A percentile compares a stretch with the other conserved stretches of the same genome.
Evolutionary conservation across 37 sponge, comb jelly and placozoan species (phyloP).

Genomic region (Chondrosia reniformis): DNA sequence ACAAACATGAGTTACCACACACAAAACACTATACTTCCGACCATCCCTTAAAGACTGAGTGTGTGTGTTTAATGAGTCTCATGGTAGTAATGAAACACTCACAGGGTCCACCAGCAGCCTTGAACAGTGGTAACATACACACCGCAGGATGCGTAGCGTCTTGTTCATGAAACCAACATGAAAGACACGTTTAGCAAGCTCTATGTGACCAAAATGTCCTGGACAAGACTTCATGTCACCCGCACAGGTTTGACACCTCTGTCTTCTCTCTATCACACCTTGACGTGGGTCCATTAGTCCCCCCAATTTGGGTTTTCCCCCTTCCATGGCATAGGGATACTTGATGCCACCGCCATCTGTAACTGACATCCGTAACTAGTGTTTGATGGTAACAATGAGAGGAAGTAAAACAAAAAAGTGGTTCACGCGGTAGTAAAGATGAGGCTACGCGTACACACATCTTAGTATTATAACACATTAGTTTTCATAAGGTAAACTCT

Average conservation of each 20-base stretch:
- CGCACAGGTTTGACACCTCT: conserved; percentile 96
- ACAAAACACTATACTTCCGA: not conserved
- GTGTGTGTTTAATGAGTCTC: not conserved
- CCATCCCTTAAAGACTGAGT: not conserved
- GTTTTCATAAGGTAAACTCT: too few species aligned
- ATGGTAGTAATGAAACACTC: conserved; percentile 14
- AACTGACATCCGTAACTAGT: conserved; percentile 95
- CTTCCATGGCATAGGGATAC: conserved; percentile 97
- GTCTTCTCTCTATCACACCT: conserved; percentile 86
- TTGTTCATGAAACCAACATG: conserved; percentile 92
- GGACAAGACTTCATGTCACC: conserved; percentile 97
- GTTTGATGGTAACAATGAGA: too few species aligned
- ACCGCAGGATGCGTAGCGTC: conserved; percentile 84
- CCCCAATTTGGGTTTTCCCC: conserved; percentile 88
- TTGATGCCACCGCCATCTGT: conserved; percentile 89
- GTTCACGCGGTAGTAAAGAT: too few species aligned
- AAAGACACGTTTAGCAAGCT: conserved; percentile 94
- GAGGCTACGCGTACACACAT: too few species aligned
- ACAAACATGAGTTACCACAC: not conserved
- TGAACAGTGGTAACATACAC: conserved; percentile 98
- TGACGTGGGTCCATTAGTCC: conserved; percentile 99
- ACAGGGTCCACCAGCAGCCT: conserved; percentile 88
- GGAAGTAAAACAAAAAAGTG: not conserved
- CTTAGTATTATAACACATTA: too few species aligned
- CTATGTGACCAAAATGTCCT: conserved; percentile 99